Base-by-base conservation (phyloP, 2,797 vertebrate species). In the Sebastes diploproa region DNA sequence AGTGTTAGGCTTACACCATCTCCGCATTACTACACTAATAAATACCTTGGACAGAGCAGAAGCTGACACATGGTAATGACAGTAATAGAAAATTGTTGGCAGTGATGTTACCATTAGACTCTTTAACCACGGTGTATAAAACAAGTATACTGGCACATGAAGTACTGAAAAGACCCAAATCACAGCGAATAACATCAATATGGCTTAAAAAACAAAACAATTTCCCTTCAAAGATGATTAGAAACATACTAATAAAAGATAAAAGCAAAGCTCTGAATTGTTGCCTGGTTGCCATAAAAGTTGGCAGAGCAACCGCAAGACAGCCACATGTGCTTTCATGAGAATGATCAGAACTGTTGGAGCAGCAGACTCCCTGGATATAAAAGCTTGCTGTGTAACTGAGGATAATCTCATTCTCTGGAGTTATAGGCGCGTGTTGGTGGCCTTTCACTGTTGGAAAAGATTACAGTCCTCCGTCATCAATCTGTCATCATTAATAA, bases 371-470 rank as follows among this genome's bases (percentile, higher is more conserved):
- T 65, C 22, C 22, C 54, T 38, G 61, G 68, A 67, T 52, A 14
- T n/a, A 78, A 82, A 73, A 32, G 16, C 65, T 61, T 6, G 29
- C 63, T 56, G 32, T 58, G n/a, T 65, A 68, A 72, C 32, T 67
- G 52, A 69, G 61, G 54, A 68, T 60, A 77, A 86, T 89, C 65
- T 56, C 65, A 63, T 72, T 77, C 61, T 78, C 10, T 66, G 34
- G 56, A 76, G 75, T 66, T 81, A 20, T 46, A 36, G 64, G 54
- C 32, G 23, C 23, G 46, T 79, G 80, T 67, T 64, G 75, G 78
- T 86, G 85, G 79, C 80, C 77, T 88, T 86, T 82, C 50, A 22
- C 81, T 85, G 78, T 72, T 82, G 84, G 75, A 77, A 85, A 86
- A 73, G 74, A 86, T 87, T 65, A 81, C 81, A 56, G 71, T 80